Percentiles rank a stretch among this genome's conserved stretches.
These are phyloP conservation scores for Sinocyclocheilus rhinocerous DNA, from an alignment of 2,113 vertebrate species.

Conservation along the genomic window DNA sequence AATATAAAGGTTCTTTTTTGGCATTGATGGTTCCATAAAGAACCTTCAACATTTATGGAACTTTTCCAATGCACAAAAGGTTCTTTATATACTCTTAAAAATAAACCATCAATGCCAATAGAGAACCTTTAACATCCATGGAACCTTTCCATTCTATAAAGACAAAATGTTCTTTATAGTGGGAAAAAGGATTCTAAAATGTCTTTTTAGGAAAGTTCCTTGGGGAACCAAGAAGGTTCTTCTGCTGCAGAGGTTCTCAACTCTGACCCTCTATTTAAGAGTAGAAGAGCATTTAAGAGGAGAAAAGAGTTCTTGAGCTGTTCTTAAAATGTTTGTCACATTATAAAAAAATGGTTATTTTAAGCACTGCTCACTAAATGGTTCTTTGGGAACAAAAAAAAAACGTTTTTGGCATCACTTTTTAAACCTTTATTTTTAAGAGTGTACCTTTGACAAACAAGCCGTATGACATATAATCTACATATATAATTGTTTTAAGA, in stretches of 20 bases:
- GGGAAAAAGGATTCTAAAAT: neutral
- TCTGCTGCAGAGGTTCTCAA: neutral
- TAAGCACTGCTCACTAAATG: neutral
- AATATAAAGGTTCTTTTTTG: no score
- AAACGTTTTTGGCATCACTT: neutral
- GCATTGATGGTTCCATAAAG: no score
- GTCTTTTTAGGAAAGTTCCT: neutral
- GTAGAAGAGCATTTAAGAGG: no score
- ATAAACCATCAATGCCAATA: neutral
- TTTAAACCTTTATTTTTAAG: neutral
- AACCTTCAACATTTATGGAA: neutral
- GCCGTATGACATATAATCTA: neutral
- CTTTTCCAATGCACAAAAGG: no score
- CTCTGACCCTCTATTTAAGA: neutral
- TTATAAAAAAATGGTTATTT: no score
- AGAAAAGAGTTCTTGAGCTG: no score
- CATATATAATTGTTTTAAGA: slow-evolving; percentile 16
- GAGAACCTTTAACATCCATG: neutral
- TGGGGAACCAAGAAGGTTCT: neutral
- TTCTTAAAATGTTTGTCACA: no score
- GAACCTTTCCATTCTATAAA: neutral
- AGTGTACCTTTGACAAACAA: neutral
- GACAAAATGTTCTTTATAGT: neutral
- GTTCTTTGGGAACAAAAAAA: neutral
- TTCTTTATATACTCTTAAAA: no score